Conservation (phyloP, 2,888 invertebrate species). For the Ophraella communa region DNA sequence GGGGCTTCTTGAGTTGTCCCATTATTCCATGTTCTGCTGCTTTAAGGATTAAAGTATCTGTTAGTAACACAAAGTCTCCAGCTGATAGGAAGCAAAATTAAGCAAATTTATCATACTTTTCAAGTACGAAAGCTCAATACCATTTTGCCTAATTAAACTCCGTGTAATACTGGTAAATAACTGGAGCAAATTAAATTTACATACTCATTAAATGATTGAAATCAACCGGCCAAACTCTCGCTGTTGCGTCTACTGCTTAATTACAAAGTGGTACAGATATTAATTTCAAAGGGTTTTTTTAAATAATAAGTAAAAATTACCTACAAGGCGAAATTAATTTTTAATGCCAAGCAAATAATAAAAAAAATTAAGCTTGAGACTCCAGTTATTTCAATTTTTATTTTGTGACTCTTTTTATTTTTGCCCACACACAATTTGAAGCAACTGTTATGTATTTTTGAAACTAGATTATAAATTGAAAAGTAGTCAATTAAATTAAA, state of each 20-base stretch:
- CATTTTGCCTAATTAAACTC: conserved; percentile 8
- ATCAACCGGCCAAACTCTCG: conserved; percentile 15
- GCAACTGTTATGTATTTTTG: no score
- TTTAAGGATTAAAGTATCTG: no score
- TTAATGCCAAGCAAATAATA: no score
- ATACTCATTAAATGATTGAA: conserved; percentile 32
- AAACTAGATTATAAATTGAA: no score
- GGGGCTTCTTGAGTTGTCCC: no score
- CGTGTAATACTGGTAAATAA: conserved; percentile 17
- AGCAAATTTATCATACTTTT: background rate
- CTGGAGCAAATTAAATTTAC: conserved; percentile 29
- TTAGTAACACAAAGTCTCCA: background rate
- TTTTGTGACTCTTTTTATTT: no score
- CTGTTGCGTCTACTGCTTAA: background rate
- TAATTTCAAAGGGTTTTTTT: background rate
- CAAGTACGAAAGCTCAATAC: background rate
- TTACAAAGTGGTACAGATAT: background rate
- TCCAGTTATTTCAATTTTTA: no score
- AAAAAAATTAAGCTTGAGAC: no score
- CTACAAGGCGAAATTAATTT: background rate
- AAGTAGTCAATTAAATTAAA: no score
- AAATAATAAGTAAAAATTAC: background rate
- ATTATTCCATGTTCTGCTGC: no score
- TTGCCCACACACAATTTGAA: no score
- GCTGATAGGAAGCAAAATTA: background rate